A percentile compares a stretch with the other conserved stretches of the same genome.
These are phyloP conservation scores for Ptilorrhoa leucosticta DNA, from an alignment of 2,113 vertebrate species.

Conservation along the genomic window DNA sequence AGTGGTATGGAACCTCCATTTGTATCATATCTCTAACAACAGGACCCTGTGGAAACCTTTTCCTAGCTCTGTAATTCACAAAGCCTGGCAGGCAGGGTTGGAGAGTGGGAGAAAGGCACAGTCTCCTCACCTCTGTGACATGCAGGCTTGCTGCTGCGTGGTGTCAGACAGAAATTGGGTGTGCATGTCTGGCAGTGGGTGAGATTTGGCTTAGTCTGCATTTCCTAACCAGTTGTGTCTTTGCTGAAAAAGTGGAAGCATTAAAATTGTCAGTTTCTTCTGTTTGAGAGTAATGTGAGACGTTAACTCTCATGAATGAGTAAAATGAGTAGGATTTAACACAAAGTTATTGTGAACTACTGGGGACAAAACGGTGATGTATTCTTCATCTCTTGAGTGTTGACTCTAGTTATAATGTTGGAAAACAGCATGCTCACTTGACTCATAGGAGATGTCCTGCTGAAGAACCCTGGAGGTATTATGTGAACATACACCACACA, in stretches of 20 bases:
- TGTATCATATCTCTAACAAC: background rate
- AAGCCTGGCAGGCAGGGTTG: background rate
- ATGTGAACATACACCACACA: background rate
- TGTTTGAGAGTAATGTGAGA: background rate
- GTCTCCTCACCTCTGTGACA: background rate
- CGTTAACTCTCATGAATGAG: background rate
- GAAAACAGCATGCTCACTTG: background rate
- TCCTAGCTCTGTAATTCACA: background rate
- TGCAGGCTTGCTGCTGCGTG: background rate
- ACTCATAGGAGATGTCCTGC: background rate
- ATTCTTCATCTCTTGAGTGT: background rate
- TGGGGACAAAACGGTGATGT: background rate
- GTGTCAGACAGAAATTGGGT: background rate
- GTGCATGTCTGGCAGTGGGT: rapidly evolving
- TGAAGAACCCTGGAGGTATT: background rate
- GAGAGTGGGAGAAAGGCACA: background rate
- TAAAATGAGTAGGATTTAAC: background rate
- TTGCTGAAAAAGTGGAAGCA: background rate
- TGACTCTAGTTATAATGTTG: background rate
- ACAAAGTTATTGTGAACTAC: background rate
- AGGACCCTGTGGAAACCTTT: background rate
- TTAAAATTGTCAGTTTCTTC: background rate
- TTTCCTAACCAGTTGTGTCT: background rate
- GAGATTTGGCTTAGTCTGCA: background rate
- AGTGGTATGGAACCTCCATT: background rate